Percentiles rank a stretch among this genome's conserved stretches.
These are phyloP conservation scores for Druon quercuslanigerum DNA, from an alignment of 1,140 invertebrate species.

Conservation along the genomic window DNA sequence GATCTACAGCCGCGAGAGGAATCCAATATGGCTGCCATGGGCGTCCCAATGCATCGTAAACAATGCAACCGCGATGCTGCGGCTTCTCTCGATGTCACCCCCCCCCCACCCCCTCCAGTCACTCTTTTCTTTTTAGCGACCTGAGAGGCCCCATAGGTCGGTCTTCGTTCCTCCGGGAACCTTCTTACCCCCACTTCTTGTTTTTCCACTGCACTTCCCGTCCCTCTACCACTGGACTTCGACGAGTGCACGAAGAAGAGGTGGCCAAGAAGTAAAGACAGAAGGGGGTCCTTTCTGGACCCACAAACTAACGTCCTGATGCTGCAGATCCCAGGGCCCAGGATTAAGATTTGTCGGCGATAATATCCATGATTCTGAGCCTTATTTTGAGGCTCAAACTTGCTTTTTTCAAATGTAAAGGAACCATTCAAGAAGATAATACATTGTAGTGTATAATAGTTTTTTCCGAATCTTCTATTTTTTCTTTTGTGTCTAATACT, in stretches of 20 bases:
- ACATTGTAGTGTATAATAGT: too few relatives aligned
- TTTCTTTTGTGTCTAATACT: too few relatives aligned
- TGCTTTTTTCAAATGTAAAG: not conserved
- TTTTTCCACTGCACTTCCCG: slow-evolving; percentile 34
- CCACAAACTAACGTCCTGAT: slow-evolving; percentile 22
- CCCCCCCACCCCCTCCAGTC: slow-evolving; percentile 38
- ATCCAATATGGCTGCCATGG: slow-evolving; percentile 64
- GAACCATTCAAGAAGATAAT: too few relatives aligned
- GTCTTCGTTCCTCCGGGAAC: not conserved
- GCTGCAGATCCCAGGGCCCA: not conserved
- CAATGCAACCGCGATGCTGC: slow-evolving; percentile 54
- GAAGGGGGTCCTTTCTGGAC: slow-evolving; percentile 31
- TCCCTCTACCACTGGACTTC: slow-evolving; percentile 41
- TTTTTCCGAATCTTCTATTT: too few relatives aligned
- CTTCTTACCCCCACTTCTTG: slow-evolving; percentile 39
- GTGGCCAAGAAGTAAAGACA: slow-evolving; percentile 34
- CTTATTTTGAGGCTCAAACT: not conserved
- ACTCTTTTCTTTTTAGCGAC: slow-evolving; percentile 44
- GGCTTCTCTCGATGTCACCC: slow-evolving; percentile 36
- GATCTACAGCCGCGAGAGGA: slow-evolving; percentile 61
- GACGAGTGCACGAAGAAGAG: slow-evolving; percentile 23
- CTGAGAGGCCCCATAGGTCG: slow-evolving; percentile 4
- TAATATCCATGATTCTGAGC: not conserved
- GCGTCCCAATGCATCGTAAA: slow-evolving; percentile 56
- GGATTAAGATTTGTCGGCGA: slow-evolving; percentile 3